A percentile compares a stretch with the other conserved stretches of the same genome.
These are phyloP conservation scores for Sternotherus odoratus DNA, from an alignment of 2,797 vertebrate species.

Conservation along the genomic window DNA sequence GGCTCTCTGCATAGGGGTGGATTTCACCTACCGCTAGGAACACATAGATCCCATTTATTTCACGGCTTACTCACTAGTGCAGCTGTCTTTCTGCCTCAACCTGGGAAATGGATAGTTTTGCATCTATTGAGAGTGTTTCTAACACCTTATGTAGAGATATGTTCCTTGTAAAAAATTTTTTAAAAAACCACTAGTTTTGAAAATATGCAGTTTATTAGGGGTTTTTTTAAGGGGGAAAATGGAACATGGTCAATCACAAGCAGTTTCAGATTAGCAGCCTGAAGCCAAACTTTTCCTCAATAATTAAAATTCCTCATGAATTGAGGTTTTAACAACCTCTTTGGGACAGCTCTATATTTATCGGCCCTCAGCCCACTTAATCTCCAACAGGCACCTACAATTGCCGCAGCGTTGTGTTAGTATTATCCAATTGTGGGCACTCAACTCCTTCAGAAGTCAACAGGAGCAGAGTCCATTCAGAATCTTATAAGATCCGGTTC, in stretches of 20 bases:
- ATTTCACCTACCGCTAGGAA: background rate
- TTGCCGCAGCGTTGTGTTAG: no score
- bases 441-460: background rate
- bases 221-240: background rate
- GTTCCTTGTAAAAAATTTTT: background rate
- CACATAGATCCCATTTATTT: background rate
- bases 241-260: background rate
- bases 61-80: no score
- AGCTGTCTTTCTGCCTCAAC: background rate
- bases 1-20: background rate
- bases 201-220: background rate
- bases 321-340: background rate
- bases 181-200: background rate
- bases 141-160: background rate
- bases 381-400: no score
- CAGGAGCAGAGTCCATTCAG: fast-evolving
- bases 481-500: fast-evolving
- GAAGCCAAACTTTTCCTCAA: background rate
- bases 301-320: background rate
- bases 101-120: background rate
- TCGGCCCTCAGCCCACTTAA: background rate
- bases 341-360: background rate
- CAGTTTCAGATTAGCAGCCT: background rate
- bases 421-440: no score
- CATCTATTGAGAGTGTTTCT: background rate